phyloP scores from a whole-genome alignment of 2,113 vertebrate genomes.

The Ailuropoda melanoleuca region DNA sequence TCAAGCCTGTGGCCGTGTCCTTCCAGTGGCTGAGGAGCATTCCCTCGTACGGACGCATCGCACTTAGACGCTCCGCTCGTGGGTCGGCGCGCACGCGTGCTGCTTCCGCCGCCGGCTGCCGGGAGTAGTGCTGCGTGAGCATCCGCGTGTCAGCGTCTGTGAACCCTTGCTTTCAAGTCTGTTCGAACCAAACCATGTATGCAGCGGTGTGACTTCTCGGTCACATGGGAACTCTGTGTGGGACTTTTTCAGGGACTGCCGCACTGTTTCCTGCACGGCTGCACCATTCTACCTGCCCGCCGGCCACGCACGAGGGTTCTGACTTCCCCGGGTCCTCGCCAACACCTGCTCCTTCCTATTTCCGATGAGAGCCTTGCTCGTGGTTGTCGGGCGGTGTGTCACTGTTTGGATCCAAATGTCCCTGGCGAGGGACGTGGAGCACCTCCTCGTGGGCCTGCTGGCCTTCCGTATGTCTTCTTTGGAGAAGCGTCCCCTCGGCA shows the following conservation, averaged over 20 bases:
- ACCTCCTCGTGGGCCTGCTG: background rate
- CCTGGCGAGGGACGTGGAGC: fast-evolving
- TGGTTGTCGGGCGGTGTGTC: background rate
- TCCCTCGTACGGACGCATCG: fast-evolving
- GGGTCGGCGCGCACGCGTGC: fast-evolving
- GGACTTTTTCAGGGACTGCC: background rate
- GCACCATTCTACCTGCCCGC: background rate
- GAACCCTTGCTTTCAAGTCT: background rate
- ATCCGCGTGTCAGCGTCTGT: too few species aligned
- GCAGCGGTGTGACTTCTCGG: background rate
- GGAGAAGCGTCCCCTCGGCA: background rate
- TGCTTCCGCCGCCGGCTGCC: fast-evolving
- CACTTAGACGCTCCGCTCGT: too few species aligned
- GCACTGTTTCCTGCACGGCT: background rate
- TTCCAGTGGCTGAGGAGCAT: background rate
- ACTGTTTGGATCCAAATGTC: background rate
- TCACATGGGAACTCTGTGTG: background rate
- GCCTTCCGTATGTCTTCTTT: background rate
- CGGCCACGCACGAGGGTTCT: fast-evolving
- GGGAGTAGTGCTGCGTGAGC: background rate
- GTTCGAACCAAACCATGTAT: background rate
- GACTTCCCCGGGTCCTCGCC: fast-evolving
- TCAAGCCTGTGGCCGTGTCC: fast-evolving
- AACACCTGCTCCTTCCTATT: background rate
- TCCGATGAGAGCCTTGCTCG: background rate